phyloP scores from a whole-genome alignment of 2,797 vertebrate genomes.

The Alauda arvensis region DNA sequence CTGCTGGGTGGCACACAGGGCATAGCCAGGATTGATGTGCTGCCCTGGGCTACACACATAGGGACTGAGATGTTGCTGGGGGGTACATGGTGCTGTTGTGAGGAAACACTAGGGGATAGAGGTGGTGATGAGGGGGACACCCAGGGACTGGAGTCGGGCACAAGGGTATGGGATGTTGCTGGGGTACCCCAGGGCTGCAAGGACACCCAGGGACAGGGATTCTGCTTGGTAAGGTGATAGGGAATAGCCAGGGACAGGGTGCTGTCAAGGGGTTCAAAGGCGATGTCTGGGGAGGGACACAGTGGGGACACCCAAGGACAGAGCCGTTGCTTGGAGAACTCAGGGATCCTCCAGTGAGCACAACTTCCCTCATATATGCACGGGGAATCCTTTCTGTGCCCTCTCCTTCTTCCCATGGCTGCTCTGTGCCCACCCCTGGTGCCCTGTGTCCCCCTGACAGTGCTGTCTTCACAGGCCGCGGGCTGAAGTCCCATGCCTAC shows the following conservation, averaged over 20 bases:
- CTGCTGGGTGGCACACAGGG: not conserved
- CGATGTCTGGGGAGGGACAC: not conserved
- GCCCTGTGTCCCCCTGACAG: not conserved
- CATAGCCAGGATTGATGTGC: not conserved
- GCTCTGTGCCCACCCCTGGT: not conserved
- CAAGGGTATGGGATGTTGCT: not conserved
- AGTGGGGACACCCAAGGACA: not conserved
- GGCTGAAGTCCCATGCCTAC: constrained; percentile 93
- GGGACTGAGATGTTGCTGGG: not conserved
- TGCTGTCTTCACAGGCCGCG: constrained; percentile 76
- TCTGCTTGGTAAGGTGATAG: not conserved
- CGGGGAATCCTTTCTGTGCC: not conserved
- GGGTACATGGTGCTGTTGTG: not conserved
- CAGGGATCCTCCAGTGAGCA: not conserved
- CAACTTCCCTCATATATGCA: rapidly evolving
- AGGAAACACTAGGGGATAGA: too few relatives aligned
- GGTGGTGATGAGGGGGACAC: too few relatives aligned
- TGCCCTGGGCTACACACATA: not conserved
- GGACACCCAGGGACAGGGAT: too few relatives aligned
- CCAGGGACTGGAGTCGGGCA: too few relatives aligned
- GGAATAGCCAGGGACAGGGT: not conserved
- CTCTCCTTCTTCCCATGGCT: not conserved
- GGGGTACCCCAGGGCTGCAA: not conserved
- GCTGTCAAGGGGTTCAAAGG: not conserved
- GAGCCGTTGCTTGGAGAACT: not conserved